Percentiles rank a stretch among this genome's conserved stretches.
These are phyloP conservation scores for Cremastinae sp. DNA, from an alignment of 2,888 invertebrate genomes.

Conservation along the genomic window DNA sequence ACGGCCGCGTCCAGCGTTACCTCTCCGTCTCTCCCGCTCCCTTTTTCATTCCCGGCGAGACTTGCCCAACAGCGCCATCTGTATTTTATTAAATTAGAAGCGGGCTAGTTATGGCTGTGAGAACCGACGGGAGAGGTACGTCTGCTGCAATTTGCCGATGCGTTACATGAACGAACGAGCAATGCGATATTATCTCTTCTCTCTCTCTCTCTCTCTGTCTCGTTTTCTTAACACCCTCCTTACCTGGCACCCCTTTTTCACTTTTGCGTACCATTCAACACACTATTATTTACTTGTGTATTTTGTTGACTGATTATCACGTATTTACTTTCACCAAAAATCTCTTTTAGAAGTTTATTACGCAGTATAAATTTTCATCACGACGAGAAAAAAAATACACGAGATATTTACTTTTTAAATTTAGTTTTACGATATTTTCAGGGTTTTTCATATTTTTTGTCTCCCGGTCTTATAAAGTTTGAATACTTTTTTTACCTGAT, in stretches of 20 bases:
- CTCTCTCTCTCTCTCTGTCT: background rate
- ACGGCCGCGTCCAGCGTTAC: slow-evolving; percentile 63
- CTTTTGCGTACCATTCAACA: no score
- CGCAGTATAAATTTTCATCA: no score
- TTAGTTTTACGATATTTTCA: no score
- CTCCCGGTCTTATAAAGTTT: no score
- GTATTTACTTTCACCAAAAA: no score
- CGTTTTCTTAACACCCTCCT: background rate
- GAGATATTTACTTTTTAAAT: no score
- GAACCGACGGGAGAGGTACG: slow-evolving; percentile 47
- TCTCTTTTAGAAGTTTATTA: no score
- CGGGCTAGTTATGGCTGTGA: slow-evolving; percentile 23
- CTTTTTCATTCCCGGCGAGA: background rate
- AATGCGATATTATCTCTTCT: slow-evolving; percentile 51
- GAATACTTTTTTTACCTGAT: background rate
- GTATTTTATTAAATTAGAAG: slow-evolving; percentile 76
- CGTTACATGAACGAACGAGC: slow-evolving; percentile 57
- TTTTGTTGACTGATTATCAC: no score
- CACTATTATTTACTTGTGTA: no score
- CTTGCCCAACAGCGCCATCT: slow-evolving; percentile 40
- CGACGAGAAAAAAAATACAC: no score
- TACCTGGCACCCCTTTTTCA: no score
- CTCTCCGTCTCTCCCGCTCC: slow-evolving; percentile 39
- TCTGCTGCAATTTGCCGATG: slow-evolving; percentile 73
- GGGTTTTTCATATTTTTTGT: no score